These are phyloP conservation scores for Vombatus ursinus DNA, from an alignment of 2,113 vertebrate genomes.

Conservation along the genomic window DNA sequence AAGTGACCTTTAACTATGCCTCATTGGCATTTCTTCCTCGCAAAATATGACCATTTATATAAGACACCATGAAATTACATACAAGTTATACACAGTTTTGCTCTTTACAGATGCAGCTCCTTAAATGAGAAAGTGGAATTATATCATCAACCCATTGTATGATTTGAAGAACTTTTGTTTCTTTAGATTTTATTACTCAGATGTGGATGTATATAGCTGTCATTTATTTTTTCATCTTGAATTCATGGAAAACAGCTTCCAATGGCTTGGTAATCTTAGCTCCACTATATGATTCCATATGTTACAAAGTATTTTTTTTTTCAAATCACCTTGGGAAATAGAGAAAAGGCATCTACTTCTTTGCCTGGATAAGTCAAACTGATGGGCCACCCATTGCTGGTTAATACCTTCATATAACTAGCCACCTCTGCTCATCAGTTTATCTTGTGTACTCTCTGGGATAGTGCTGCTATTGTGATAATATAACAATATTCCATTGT, in stretches of 20 bases:
- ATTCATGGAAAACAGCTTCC: background rate
- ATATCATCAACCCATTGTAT: conserved; percentile 13
- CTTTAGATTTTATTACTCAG: conserved; percentile 21
- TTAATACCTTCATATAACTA: background rate
- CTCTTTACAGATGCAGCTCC: conserved; percentile 59
- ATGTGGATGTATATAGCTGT: background rate
- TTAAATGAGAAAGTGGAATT: conserved; percentile 57
- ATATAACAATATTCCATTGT: background rate
- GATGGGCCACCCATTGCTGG: background rate
- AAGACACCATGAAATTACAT: conserved; percentile 70
- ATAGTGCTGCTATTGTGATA: background rate
- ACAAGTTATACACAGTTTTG: conserved; percentile 55
- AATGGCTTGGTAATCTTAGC: background rate
- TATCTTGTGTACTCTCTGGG: background rate
- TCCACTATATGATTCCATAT: conserved; percentile 19
- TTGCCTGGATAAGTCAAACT: background rate
- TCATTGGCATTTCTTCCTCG: conserved; percentile 73
- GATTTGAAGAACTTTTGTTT: conserved; percentile 24
- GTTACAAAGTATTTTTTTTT: background rate
- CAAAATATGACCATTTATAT: conserved; percentile 69
- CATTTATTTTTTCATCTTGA: conserved; percentile 1
- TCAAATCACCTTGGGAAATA: background rate
- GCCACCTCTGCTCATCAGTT: background rate
- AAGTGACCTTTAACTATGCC: conserved; percentile 74
- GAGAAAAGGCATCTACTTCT: background rate